Conservation (phyloP, 2,888 invertebrate species). For the Polietes domitor region DNA sequence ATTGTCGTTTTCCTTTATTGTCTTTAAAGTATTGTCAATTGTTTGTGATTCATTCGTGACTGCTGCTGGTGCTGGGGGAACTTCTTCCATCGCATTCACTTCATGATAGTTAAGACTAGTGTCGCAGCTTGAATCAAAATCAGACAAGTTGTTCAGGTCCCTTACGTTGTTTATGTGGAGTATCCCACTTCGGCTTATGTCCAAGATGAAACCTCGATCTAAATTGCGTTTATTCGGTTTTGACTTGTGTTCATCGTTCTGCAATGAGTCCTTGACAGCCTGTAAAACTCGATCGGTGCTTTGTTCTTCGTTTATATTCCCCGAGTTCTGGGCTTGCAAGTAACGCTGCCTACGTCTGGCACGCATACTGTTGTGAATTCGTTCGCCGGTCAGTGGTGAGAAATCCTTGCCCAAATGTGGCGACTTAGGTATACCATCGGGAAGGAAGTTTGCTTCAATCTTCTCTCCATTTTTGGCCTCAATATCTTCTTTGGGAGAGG, state of each 20-base stretch:
- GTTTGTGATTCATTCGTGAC: conserved; percentile 16
- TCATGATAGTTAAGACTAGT: conserved; percentile 80
- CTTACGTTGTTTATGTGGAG: conserved; percentile 79
- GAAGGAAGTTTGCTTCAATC: conserved; percentile 71
- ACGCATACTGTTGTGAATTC: conserved; percentile 80
- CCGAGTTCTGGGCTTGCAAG: conserved; percentile 73
- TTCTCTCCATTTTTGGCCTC: conserved; percentile 67
- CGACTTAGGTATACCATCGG: conserved; percentile 79
- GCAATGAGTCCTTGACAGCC: conserved; percentile 75
- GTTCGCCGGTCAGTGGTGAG: conserved; percentile 80
- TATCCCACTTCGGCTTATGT: conserved; percentile 77
- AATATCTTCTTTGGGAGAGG: background rate
- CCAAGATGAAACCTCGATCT: conserved; percentile 79
- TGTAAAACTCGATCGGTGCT: conserved; percentile 76
- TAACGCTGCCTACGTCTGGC: conserved; percentile 78
- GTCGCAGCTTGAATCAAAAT: conserved; percentile 81
- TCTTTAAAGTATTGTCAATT: conserved; percentile 49
- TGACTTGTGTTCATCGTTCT: conserved; percentile 58
- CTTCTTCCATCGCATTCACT: conserved; percentile 71
- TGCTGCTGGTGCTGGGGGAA: background rate
- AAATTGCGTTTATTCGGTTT: conserved; percentile 78
- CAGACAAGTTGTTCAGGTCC: conserved; percentile 80
- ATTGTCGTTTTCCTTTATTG: conserved; percentile 50
- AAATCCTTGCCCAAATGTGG: conserved; percentile 81
- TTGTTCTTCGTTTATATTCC: conserved; percentile 70